Conservation (phyloP, 2,797 vertebrate species). For the Amblyraja radiata region DNA sequence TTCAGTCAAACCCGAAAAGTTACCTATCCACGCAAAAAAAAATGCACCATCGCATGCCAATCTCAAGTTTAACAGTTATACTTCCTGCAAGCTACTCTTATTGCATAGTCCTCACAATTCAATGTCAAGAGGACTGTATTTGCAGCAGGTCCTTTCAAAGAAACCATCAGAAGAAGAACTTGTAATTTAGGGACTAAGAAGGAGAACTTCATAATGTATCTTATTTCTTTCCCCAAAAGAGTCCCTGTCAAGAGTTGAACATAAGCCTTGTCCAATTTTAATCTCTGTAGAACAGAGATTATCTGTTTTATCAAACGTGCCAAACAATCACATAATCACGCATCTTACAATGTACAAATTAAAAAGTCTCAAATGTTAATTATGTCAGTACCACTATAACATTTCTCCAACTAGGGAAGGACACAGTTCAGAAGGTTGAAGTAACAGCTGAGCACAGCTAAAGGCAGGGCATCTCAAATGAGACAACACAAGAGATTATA, state of each 20-base stretch:
- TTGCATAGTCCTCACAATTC: too few species aligned
- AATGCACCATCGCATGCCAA: too few species aligned
- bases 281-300: not conserved
- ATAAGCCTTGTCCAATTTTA: not conserved
- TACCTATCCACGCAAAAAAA: too few species aligned
- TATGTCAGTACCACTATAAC: not conserved
- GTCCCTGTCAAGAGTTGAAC: not conserved
- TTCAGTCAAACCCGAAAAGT: too few species aligned
- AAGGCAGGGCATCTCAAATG: not conserved
- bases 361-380: not conserved
- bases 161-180: too few species aligned
- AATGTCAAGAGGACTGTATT: too few species aligned
- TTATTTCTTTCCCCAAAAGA: too few species aligned
- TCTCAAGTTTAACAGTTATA: too few species aligned
- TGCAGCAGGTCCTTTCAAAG: too few species aligned
- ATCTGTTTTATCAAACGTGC: not conserved
- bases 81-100: too few species aligned
- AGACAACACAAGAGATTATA: not conserved
- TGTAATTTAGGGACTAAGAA: too few species aligned
- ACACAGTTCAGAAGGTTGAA: not conserved
- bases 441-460: not conserved
- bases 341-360: not conserved
- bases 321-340: not conserved
- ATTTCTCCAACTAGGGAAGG: not conserved
- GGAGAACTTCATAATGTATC: too few species aligned